Evolutionary conservation across 2,797 vertebrate genomes (phyloP), one percentile per base, ranked within the genome.

Genomic region (Pangasius sanitwongsei): DNA sequence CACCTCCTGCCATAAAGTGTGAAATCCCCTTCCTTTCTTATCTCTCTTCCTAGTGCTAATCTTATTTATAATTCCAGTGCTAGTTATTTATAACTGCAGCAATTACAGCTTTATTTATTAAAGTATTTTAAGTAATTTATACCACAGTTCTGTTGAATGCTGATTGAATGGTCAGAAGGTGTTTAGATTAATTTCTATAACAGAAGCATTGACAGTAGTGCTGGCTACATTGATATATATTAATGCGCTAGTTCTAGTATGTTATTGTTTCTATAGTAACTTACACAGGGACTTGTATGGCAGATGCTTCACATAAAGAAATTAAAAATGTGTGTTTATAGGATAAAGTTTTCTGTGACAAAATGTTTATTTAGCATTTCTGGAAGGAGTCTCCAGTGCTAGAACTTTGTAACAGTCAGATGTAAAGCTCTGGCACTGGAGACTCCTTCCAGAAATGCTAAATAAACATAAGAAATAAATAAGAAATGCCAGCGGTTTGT

Each of bases 1-100:
- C 34, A 34, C 34, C 34, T 34, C 34, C 97, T 0, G 96, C 97
- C 93, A 99, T 99, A 95, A 99, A 97, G 98, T 99, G 93, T n/a
- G 89, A 89, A 84, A 80, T 20, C 70, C 28, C 15, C 57, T 70
- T 69, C 0, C 59, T 8, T 28, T 83, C 81, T 44, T 44, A 63
- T 18, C n/a, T 53, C 37, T 41, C 23, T 83, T 8, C 23, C 23
- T 55, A 31, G 6, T n/a, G 11, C 8, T n/a, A n/a, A n/a, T n/a
- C n/a, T n/a, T n/a, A n/a, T n/a, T n/a, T n/a, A n/a, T n/a, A n/a
- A n/a, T n/a, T n/a, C 28, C 44, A 74, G 23, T 15, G 4, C 65
- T 3, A 3, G 20, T 41, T 41, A 23, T 72, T 41, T 23, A 3
- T 72, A 41, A 20, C 41, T 28, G 41, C 41, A 48, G 44, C 37